Evolutionary conservation across 2,113 vertebrate species (phyloP), one percentile per base, ranked within the genome.

Genomic region (Oreocharis arfaki): DNA sequence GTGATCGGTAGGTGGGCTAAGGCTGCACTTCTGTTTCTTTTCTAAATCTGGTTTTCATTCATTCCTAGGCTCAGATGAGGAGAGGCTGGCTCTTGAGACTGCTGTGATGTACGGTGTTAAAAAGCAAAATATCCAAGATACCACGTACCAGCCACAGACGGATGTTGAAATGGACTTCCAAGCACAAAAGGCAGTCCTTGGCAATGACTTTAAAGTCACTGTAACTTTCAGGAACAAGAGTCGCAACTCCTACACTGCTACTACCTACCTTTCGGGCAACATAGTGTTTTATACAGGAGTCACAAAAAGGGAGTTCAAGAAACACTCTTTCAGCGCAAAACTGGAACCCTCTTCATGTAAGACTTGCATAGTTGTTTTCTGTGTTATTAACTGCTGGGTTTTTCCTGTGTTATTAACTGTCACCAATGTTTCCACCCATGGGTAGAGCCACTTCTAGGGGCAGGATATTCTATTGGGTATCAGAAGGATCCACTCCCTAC

Each of bases 201-300:
- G 99, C 3, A 98, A 98, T 15, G 97, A 98, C 96, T 98, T 99
- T 33, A 97, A 98, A 77, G 85, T 99, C 82, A 98, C n/a, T 46
- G 84, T 99, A 97, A 98, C 97, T 91, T 98, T 99, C 91, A 96
- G 86, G 77, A 99, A 99, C 96, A 96, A 56, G 32, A 98, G 98
- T 37, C 42, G 55, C 23, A 91, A 97, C 73, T 46, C 1, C 3
- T 99, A 98, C 83, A 98, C 96, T 3, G 82, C 97, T 47, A 96
- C 97, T 1, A 74, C 98, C n/a, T 99, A 99, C 91, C 86, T 99
- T 93, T 99, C 98, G 0, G 99, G 99, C 68, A 99, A 93, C 44
- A 97, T 99, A 92, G 98, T 98, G 74, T 99, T 98, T 94, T 99
- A 99, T 67, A 99, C 99, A 0, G 99, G 99, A 21, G 99, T 99